A percentile compares a stretch with the other conserved stretches of the same genome.
Conservation (phyloP, 2,797 vertebrate species). For the Notolepis coatsorum region DNA sequence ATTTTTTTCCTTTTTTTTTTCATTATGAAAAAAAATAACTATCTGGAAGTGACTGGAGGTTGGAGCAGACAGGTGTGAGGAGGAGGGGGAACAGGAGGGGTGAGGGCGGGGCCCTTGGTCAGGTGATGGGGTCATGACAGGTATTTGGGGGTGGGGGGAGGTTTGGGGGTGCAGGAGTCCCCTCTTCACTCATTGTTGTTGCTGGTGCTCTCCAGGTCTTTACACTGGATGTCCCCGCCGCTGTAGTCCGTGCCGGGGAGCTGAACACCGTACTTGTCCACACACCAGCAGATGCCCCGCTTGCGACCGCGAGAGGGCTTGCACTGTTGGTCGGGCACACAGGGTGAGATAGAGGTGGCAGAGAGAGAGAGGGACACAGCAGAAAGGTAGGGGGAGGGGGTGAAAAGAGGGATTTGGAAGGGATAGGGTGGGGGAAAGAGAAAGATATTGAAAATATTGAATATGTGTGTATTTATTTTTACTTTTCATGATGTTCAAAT, state of each 20-base stretch:
- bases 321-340: slow-evolving; percentile 82
- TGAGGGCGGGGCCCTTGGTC: slow-evolving; percentile 82
- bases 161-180: slow-evolving; percentile 36
- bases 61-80: slow-evolving; percentile 78
- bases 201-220: slow-evolving; percentile 93
- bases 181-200: slow-evolving; percentile 91
- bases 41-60: slow-evolving; percentile 90
- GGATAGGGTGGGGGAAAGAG: neutral
- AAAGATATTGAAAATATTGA: neutral
- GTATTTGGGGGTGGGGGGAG: neutral
- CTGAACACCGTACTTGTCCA: slow-evolving; percentile 97
- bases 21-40: slow-evolving; percentile 56
- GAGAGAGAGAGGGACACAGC: neutral
- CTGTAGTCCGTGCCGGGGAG: slow-evolving; percentile 94
- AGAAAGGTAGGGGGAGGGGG: too few species aligned
- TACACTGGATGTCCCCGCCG: slow-evolving; percentile 95
- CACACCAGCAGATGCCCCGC: slow-evolving; percentile 97
- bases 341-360: neutral
- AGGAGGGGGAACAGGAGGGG: slow-evolving; percentile 80
- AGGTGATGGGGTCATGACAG: slow-evolving; percentile 66
- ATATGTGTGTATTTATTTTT: neutral
- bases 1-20: slow-evolving; percentile 67
- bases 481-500: too few species aligned
- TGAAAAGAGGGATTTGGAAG: neutral
- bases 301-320: slow-evolving; percentile 96